Evolutionary conservation across 2,797 vertebrate species (phyloP).

Genomic region (Enteromius paludinosus): DNA sequence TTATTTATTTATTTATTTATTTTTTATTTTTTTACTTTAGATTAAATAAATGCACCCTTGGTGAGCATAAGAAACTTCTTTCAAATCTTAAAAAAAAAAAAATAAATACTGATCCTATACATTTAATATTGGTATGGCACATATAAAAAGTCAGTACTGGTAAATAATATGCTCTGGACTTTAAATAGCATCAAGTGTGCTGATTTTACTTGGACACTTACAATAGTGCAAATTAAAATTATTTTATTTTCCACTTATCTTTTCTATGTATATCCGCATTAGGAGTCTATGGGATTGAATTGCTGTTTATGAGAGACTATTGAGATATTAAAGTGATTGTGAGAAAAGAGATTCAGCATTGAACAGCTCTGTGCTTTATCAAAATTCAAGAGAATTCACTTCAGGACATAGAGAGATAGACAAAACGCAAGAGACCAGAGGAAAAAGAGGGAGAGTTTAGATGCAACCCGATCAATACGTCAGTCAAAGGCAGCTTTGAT

Average conservation of each 20-base stretch:
- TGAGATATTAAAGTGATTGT: background rate
- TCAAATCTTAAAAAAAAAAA: background rate
- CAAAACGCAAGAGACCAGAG: background rate
- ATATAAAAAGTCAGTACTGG: background rate
- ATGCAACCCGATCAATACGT: slow-evolving; percentile 32
- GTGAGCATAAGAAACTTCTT: background rate
- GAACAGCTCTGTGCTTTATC: background rate
- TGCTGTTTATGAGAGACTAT: background rate
- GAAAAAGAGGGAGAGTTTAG: slow-evolving; percentile 19
- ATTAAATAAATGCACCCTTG: background rate
- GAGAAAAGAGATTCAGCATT: background rate
- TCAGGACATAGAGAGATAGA: slow-evolving; percentile 5
- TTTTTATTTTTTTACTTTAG: background rate
- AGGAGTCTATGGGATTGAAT: background rate
- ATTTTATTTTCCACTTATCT: background rate
- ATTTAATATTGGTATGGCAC: background rate
- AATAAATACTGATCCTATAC: background rate
- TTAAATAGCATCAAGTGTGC: background rate
- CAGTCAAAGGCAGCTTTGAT: slow-evolving; percentile 32
- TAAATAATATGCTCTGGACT: background rate
- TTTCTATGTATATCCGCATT: background rate
- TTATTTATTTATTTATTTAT: background rate
- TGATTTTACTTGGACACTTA: background rate
- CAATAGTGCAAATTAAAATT: background rate
- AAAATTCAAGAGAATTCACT: slow-evolving; percentile 25